Base-by-base conservation (phyloP, 2,113 vertebrate genomes). In the Sardina pilchardus region DNA sequence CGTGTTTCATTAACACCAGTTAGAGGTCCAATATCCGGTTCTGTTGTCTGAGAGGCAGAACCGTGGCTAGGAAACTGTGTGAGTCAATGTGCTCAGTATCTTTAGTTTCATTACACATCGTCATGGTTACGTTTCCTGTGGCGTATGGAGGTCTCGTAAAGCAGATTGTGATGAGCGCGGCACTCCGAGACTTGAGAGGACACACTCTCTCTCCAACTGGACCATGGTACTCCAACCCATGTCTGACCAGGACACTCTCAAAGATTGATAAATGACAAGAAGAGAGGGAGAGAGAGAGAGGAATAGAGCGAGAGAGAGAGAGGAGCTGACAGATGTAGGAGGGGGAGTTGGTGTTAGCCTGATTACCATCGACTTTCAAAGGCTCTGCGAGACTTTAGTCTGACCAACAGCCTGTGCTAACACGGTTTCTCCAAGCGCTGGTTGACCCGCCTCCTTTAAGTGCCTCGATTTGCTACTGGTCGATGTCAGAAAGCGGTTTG, bases 121-220 rank as follows among this genome's bases (percentile, higher is more conserved):
- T 14, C 63, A 71, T 71, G 63, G 63, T 34, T 1, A 71, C 63
- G n/a, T n/a, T 26, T 5, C 1, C 39, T n/a, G 26, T 21, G 39
- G 63, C 19, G 80, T 85, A 80, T 82, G 30, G 75, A 81, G 48
- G 78, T 85, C 43, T 36, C 78, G 63, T 36, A 21, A 36, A 39
- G 39, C 39, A 1, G 39, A 39, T 39, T 4, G 39, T 71, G 63
- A 34, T 71, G 6, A 30, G 26, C 14, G n/a, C 26, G 8, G 26
- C 26, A 12, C 26, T 34, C 63, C 1, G n/a, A 10, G 45, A 39
- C 39, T 39, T 39, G 39, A 39, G 39, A 39, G 39, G 39, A 4
- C 39, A 39, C 1, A n/a, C 59, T 71, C 63, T 67, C 59, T 67
- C 59, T 26, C 59, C 4, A 24, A 26, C 24, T 67, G 24, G 5